These are phyloP conservation scores for Peucedramus taeniatus DNA, from an alignment of 2,113 vertebrate genomes.

Conservation along the genomic window DNA sequence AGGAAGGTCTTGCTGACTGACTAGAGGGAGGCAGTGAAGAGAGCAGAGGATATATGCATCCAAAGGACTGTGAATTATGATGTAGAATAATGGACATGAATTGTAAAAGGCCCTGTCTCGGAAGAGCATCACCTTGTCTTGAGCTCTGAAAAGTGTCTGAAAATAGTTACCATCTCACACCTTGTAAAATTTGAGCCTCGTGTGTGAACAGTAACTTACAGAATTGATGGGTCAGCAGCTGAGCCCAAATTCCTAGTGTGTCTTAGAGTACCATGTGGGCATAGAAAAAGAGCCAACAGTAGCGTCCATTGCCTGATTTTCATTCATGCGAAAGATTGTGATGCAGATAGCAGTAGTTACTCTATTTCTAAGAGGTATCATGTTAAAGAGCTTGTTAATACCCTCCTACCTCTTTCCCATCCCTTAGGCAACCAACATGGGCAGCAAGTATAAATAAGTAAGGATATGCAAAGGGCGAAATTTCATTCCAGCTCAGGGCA, in stretches of 20 bases:
- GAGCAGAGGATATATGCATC: background rate
- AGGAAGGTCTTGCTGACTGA: background rate
- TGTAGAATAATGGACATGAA: background rate
- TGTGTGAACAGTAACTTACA: background rate
- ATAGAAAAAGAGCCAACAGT: background rate
- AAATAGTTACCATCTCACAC: background rate
- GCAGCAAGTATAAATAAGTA: slow-evolving; percentile 22
- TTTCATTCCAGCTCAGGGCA: background rate
- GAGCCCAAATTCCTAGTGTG: background rate
- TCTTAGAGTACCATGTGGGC: background rate
- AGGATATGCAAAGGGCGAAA: background rate
- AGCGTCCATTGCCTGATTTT: background rate
- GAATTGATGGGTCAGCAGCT: background rate
- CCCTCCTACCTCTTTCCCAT: background rate
- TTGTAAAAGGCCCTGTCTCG: background rate
- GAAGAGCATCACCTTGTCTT: background rate
- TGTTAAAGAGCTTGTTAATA: slow-evolving; percentile 16
- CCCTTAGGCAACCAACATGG: background rate
- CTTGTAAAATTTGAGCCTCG: background rate
- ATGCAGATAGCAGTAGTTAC: background rate
- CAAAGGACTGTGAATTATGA: background rate
- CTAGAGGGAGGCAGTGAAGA: background rate
- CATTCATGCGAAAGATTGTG: background rate
- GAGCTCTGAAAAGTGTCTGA: background rate
- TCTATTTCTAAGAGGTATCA: background rate